Evolutionary conservation across 35 echinoderm and acorn worm genomes (phyloP), one percentile per base, ranked within the genome.

Genomic region (Chiridota heheva): DNA sequence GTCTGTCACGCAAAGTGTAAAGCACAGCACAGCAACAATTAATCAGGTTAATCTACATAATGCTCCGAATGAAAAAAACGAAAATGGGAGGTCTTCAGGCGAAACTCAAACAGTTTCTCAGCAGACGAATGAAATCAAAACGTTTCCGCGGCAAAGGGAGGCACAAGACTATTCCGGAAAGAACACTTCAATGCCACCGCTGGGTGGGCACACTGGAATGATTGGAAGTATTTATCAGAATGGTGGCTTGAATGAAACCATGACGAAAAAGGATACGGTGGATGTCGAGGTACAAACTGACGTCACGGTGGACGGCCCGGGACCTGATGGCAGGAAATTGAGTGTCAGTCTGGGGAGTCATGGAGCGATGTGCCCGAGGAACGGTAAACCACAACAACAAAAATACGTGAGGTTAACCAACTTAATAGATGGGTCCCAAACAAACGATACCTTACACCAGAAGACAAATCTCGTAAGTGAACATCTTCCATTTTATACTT

Each of bases 401-500:
- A 93, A 93, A 63, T 96, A 76, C 76, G 79, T 96, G 31, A 88
- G 88, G 46, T 70, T 96, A 7, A 63, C 84, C 22, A 96, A 96
- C 43, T 69, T 90, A 18, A 33, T 80, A 6, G 92, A 96, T 78
- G 92, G 92, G n/a, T 90, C 90, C 71, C 92, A 96, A 53, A 82
- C 82, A 35, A 96, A 82, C 36, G 92, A 96, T 69, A 96, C 92
- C 4, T 60, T 96, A 13, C 92, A 96, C 71, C 92, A 96, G 70
- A 96, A 96, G 59, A 67, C 78, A 24, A 77, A 62, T 51, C 48
- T 77, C 34, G 92, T 96, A 90, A 96, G 87, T 96, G 59, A 20
- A 41, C 15, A n/a, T n/a, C n/a, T n/a, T n/a, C n/a, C n/a, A n/a
- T n/a, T n/a, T n/a, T n/a, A n/a, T n/a, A n/a, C n/a, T n/a, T n/a